phyloP scores from a whole-genome alignment of 1,140 invertebrate genomes.

The Melipona quadrifasciata region DNA sequence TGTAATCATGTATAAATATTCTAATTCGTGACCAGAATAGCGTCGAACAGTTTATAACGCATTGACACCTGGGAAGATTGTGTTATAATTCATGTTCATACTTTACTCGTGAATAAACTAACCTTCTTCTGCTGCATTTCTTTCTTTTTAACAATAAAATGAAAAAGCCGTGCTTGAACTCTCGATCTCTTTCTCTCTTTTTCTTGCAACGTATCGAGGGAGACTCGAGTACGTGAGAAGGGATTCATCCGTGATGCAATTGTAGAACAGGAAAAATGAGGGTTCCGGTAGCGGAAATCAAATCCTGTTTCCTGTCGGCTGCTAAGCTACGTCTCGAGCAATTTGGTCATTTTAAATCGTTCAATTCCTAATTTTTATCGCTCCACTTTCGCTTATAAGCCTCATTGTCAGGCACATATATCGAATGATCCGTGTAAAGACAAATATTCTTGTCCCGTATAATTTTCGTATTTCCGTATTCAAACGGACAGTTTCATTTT shows the following conservation, averaged over 20 bases:
- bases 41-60: background rate
- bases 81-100: background rate
- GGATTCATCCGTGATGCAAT: background rate
- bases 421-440: background rate
- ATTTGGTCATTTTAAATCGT: background rate
- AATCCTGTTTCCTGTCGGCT: no score
- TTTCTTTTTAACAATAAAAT: background rate
- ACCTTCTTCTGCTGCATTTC: background rate
- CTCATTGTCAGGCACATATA: background rate
- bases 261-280: background rate
- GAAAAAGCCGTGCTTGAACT: background rate
- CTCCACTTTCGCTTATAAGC: fast-evolving
- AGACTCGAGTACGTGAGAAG: background rate
- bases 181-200: background rate
- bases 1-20: background rate
- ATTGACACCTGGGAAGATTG: no score
- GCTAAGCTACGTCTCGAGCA: background rate
- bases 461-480: no score
- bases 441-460: background rate
- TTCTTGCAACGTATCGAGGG: background rate
- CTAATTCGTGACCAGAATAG: background rate
- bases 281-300: background rate
- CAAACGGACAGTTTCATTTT: no score
- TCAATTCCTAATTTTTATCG: background rate
- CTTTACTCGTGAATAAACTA: background rate